A percentile compares a stretch with the other conserved stretches of the same genome.
phyloP scores from a whole-genome alignment of 2,888 invertebrate species.

The Drosophila mayaguana region DNA sequence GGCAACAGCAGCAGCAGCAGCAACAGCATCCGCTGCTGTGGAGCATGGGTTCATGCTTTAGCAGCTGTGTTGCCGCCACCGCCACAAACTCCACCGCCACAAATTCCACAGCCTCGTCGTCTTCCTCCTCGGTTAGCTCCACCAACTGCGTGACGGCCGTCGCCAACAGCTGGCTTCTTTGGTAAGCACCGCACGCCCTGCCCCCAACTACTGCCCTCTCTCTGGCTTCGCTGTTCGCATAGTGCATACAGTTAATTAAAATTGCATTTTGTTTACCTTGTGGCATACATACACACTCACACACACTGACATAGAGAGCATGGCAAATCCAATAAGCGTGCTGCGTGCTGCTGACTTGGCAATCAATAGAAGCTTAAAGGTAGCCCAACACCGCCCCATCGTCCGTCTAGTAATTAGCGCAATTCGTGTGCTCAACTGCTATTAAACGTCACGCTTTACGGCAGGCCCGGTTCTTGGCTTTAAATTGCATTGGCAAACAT shows the following conservation, averaged over 20 bases:
- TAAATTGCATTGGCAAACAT: conserved; percentile 59
- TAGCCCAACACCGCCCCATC: not conserved
- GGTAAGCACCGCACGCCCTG: conserved; percentile 50
- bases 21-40: conserved; percentile 31
- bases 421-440: conserved; percentile 30
- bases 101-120: conserved; percentile 57
- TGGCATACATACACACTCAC: conserved; percentile 18
- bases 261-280: conserved; percentile 64
- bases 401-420: conserved; percentile 44
- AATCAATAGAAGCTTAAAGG: conserved; percentile 64
- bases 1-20: conserved; percentile 45
- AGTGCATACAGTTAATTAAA: conserved; percentile 64
- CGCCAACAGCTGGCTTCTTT: conserved; percentile 59
- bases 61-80: conserved; percentile 64
- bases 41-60: conserved; percentile 74
- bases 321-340: conserved; percentile 66
- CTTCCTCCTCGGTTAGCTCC: conserved; percentile 56
- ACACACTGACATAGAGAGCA: not conserved
- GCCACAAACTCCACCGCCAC: conserved; percentile 32
- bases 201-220: not conserved
- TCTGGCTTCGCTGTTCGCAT: not conserved
- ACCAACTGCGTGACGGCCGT: conserved; percentile 43
- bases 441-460: conserved; percentile 35
- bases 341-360: conserved; percentile 51
- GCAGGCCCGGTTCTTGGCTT: conserved; percentile 9